These are phyloP conservation scores for Lepidostoma basale DNA, from an alignment of 1,140 invertebrate genomes.

Conservation along the genomic window DNA sequence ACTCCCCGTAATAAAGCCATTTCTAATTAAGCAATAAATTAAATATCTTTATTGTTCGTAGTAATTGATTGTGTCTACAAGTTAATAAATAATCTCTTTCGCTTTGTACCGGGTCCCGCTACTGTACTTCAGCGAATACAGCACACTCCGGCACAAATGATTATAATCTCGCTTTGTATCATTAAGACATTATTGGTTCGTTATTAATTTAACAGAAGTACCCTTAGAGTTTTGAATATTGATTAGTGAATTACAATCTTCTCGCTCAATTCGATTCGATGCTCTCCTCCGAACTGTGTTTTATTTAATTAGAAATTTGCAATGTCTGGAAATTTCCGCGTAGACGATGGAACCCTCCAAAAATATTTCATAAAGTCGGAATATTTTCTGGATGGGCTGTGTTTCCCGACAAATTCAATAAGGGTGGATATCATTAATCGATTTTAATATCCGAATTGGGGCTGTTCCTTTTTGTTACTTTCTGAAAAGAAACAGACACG, in stretches of 20 bases:
- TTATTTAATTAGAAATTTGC: background rate
- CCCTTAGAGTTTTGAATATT: too few relatives aligned
- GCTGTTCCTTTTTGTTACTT: background rate
- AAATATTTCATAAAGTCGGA: background rate
- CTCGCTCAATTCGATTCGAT: too few relatives aligned
- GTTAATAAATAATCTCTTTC: background rate
- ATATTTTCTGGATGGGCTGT: background rate
- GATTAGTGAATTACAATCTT: too few relatives aligned
- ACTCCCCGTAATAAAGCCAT: conserved; percentile 16
- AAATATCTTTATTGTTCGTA: conserved; percentile 2
- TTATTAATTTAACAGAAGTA: too few relatives aligned
- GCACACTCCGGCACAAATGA: too few relatives aligned
- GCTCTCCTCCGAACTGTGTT: too few relatives aligned
- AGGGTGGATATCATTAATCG: conserved; percentile 13
- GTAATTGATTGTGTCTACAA: conserved; percentile 4
- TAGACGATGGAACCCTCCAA: background rate
- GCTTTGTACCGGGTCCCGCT: background rate
- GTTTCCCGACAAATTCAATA: conserved; percentile 14
- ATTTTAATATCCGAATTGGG: conserved; percentile 13
- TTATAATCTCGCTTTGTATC: too few relatives aligned
- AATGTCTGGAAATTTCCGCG: background rate
- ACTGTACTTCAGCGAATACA: background rate
- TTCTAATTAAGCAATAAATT: conserved; percentile 36
- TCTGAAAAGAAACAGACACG: conserved; percentile 15
- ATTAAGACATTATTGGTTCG: too few relatives aligned